These are phyloP conservation scores for Agrochola circellaris DNA, from an alignment of 2,888 invertebrate species.

Conservation along the genomic window DNA sequence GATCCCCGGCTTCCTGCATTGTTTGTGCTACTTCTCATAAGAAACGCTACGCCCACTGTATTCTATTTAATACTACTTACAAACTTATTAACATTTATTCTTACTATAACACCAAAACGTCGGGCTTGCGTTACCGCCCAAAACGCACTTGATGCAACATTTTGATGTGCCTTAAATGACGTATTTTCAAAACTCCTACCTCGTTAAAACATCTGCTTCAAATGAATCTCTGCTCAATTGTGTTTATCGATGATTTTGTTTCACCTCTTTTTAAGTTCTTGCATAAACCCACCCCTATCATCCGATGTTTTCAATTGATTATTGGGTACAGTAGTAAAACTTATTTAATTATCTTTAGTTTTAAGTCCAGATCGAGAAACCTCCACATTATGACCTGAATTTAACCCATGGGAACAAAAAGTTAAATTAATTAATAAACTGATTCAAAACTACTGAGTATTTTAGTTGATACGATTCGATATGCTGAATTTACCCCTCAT, in stretches of 20 bases:
- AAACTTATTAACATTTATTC: conserved; percentile 55
- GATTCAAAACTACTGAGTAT: conserved; percentile 57
- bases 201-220: conserved; percentile 51
- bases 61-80: conserved; percentile 56
- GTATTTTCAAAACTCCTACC: conserved; percentile 23
- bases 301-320: conserved; percentile 67
- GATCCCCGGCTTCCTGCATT: conserved; percentile 70
- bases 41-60: conserved; percentile 58
- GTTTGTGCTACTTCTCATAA: conserved; percentile 66
- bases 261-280: conserved; percentile 66
- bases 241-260: conserved; percentile 61
- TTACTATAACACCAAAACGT: conserved; percentile 38
- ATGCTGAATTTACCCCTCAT: conserved; percentile 8
- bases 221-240: conserved; percentile 85
- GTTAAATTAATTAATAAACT: conserved; percentile 59
- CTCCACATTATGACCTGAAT: conserved; percentile 61
- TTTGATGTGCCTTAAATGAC: conserved; percentile 36
- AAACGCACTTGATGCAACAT: conserved; percentile 61
- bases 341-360: conserved; percentile 71
- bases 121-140: conserved; percentile 40
- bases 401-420: conserved; percentile 57
- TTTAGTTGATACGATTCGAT: conserved; percentile 49
- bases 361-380: conserved; percentile 69
- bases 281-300: conserved; percentile 88
- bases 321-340: conserved; percentile 63